Percentiles rank a stretch among this genome's conserved stretches.
These are phyloP conservation scores for Brachystomella parvula DNA, from an alignment of 1,140 invertebrate genomes.

Conservation along the genomic window DNA sequence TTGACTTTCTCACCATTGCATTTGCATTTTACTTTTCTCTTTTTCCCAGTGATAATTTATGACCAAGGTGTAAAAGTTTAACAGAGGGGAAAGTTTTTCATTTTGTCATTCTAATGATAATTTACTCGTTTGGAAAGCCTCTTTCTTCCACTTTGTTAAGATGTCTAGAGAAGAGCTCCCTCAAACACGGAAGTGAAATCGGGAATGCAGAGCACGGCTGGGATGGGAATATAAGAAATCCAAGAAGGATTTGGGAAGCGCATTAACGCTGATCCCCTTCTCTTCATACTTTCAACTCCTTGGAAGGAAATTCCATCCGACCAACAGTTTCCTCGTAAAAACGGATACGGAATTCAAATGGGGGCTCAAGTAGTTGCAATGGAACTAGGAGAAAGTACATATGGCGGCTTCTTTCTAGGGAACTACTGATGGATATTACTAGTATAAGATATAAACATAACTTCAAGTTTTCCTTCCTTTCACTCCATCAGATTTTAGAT, in stretches of 20 bases:
- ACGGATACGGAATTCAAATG: not conserved
- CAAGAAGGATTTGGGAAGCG: not conserved
- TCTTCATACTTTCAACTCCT: not conserved
- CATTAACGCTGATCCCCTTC: not conserved
- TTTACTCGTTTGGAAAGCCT: not conserved
- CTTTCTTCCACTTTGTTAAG: not conserved
- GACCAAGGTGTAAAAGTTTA: not conserved
- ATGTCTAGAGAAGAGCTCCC: too few species aligned
- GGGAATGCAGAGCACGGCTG: not conserved
- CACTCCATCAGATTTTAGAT: not conserved
- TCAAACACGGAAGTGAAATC: not conserved
- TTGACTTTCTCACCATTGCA: too few species aligned
- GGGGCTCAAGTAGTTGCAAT: not conserved
- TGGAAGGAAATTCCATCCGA: not conserved
- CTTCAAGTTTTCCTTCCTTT: not conserved
- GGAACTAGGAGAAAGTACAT: not conserved
- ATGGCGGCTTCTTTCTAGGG: too few species aligned
- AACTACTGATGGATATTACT: too few species aligned
- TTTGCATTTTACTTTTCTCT: too few species aligned
- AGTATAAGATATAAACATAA: too few species aligned
- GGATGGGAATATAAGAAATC: not conserved
- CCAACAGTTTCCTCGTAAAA: too few species aligned
- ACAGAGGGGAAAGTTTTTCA: conserved; percentile 7
- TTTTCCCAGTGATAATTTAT: conserved; percentile 5
- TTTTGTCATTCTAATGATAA: not conserved